phyloP scores from a whole-genome alignment of 1,140 invertebrate species.

The Microplitis mediator region DNA sequence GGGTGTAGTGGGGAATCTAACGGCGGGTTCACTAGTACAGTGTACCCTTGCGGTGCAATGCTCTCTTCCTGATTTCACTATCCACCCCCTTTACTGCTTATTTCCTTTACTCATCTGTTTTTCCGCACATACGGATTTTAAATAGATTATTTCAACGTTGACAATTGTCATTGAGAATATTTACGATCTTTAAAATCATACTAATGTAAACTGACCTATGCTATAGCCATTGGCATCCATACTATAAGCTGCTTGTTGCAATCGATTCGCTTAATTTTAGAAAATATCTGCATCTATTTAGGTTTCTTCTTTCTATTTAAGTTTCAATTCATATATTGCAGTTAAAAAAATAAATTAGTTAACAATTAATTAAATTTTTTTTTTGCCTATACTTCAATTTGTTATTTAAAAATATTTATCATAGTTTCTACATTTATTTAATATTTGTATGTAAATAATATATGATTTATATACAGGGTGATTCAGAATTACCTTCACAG shows the following conservation, averaged over 20 bases:
- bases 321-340: no score
- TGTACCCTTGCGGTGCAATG: conserved; percentile 59
- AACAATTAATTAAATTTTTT: neutral
- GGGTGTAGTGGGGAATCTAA: conserved; percentile 38
- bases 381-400: neutral
- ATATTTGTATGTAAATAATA: conserved; percentile 26
- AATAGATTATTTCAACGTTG: neutral
- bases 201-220: conserved; percentile 15
- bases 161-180: neutral
- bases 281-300: no score
- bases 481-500: no score
- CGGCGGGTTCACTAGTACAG: conserved; percentile 61
- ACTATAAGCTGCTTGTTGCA: neutral
- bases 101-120: neutral
- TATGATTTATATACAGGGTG: no score
- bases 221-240: neutral
- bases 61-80: conserved; percentile 59
- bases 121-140: neutral
- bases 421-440: neutral
- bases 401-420: neutral
- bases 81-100: neutral
- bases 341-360: neutral
- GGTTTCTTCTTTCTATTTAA: no score
- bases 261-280: conserved; percentile 10
- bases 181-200: neutral